Base-by-base conservation (phyloP, 2,797 vertebrate genomes). In the Austrolebias charrua region DNA sequence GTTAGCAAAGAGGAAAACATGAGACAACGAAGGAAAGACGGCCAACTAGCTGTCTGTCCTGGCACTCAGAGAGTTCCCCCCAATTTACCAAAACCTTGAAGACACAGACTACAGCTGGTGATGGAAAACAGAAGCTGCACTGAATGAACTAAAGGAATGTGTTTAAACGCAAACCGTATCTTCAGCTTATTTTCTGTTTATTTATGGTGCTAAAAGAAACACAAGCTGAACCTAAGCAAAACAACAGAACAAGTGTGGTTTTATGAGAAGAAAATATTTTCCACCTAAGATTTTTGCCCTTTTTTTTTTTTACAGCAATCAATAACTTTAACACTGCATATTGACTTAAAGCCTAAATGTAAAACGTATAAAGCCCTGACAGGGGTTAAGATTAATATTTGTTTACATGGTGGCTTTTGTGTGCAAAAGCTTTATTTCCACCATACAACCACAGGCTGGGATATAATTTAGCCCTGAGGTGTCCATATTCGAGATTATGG, bases 1-100 rank as follows among this genome's bases (percentile, higher is more conserved):
- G 73, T 69, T 69, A 73, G 35, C 72, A 60, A 7, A 61, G 43
- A 74, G 56, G 19, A 53, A 72, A 80, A 72, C 75, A 76, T 57
- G 54, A 65, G 58, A 66, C 74, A 69, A 71, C 69, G 63, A 61
- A 54, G 24, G 28, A 70, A 55, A 33, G 31, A n/a, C 60, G 62
- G 73, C 55, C 75, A 71, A 72, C 50, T 59, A 33, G 51, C 75
- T 63, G 69, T 55, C 69, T 73, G 56, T 61, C 4, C 40, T 55
- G 75, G 66, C 45, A 52, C 73, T 75, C 24, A 49, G 66, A 57
- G 58, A 63, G 48, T 68, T 72, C 60, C 59, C 38, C 33, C 52
- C 44, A 6, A 48, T 72, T 75, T 62, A 50, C 49, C 31, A 20
- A 58, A 73, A 72, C 71, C 69, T 70, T 20, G 51, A 71, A 67